A percentile compares a stretch with the other conserved stretches of the same genome.
Evolutionary conservation across 2,888 invertebrate species (phyloP).

Genomic region (Drosophila infuscata): DNA sequence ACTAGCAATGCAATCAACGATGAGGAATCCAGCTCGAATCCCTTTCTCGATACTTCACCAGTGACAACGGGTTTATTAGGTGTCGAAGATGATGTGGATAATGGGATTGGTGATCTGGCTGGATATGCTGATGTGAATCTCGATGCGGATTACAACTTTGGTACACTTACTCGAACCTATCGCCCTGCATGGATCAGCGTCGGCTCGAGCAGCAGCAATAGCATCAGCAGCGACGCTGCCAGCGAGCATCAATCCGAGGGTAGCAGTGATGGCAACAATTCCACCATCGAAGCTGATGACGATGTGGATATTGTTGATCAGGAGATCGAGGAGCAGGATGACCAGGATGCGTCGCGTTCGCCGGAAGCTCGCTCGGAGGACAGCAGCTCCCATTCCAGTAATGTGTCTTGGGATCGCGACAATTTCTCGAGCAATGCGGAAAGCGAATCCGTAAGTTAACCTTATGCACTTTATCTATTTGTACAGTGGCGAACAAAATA

Average conservation of each 20-base stretch:
- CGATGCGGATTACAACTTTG: neutral
- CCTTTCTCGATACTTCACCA: neutral
- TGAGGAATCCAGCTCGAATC: neutral
- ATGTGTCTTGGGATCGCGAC: conserved; percentile 24
- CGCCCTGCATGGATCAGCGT: conserved; percentile 22
- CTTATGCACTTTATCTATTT: neutral
- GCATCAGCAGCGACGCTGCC: neutral
- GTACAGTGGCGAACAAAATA: neutral
- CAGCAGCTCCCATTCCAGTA: conserved; percentile 29
- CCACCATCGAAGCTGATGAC: conserved; percentile 10
- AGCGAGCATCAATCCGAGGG: neutral
- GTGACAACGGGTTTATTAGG: neutral
- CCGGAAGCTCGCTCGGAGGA: conserved; percentile 6
- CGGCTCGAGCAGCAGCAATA: neutral
- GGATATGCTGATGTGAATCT: neutral
- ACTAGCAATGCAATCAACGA: neutral
- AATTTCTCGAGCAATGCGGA: conserved; percentile 33
- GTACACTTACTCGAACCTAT: conserved; percentile 43
- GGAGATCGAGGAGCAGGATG: neutral
- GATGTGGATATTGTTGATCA: conserved; percentile 20
- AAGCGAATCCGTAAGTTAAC: conserved; percentile 46
- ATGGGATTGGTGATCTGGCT: neutral
- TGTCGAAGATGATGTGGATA: neutral
- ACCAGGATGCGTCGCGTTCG: conserved; percentile 27
- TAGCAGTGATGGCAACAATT: conserved; percentile 10